Evolutionary conservation across 2,888 invertebrate species (phyloP), one percentile per base, ranked within the genome.

Genomic region (Rhagonycha lutea): DNA sequence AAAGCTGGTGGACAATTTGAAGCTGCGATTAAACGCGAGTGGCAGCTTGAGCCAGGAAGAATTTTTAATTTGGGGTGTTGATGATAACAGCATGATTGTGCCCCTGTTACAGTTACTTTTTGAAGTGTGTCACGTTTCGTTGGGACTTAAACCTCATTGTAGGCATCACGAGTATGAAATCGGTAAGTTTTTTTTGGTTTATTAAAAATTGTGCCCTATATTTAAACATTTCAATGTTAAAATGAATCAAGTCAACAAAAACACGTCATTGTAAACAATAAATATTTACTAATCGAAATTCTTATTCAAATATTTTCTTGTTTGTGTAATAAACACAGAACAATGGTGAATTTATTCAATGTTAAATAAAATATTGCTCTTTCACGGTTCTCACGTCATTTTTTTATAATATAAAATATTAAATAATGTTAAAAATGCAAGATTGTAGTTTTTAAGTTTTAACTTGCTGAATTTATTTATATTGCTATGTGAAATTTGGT

Each of bases 121-220:
- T 86, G 94, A 94, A 87, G 93, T 96, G 77, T 96, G 96, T 86
- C 97, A 97, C 88, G 92, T 97, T 62, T 95, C 95, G 63, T 90
- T 97, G 79, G 97, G 97, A 0, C 89, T 97, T 68, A 90, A 93
- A 84, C 96, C 97, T 12, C 91, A 93, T 82, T 94, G 94, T 85
- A 90, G 92, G 72, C 93, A 94, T 83, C 94, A 96, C 86, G 97
- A 97, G 88, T 91, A 92, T 76, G 94, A 94, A 81, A 94, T 95
- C 62, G 92, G 92, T 92, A 81, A 87, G 88, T 78, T 68, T 68
- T 28, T 29, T 28, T 68, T 28, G 5, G 8, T 10, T 29, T 29
- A 26, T 68, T n/a, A 47, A n/a, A 47, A 47, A 32, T 12, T n/a
- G 12, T 18, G 18, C 2, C 18, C 18, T 18, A 18, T 2, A 2